These are phyloP conservation scores for Metalampra italica DNA, from an alignment of 2,888 invertebrate genomes.

Conservation along the genomic window DNA sequence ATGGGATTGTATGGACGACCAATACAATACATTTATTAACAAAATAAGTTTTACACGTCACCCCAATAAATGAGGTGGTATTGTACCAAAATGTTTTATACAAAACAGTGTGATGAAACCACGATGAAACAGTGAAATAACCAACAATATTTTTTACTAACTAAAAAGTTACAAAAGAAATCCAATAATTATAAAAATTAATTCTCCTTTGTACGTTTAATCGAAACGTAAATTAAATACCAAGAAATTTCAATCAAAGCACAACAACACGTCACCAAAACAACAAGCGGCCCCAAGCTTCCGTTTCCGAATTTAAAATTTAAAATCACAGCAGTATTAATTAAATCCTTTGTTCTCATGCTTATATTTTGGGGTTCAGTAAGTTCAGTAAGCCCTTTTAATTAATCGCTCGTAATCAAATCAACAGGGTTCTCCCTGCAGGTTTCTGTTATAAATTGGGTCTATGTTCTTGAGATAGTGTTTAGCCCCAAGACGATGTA, in stretches of 20 bases:
- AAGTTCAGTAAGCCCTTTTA: conserved; percentile 28
- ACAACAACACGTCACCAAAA: not conserved
- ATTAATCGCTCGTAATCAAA: conserved; percentile 66
- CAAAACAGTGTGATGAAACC: too few relatives aligned
- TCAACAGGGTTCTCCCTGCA: conserved; percentile 43
- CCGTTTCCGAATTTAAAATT: conserved; percentile 20
- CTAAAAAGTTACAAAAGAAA: not conserved
- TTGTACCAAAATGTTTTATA: too few relatives aligned
- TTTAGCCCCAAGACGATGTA: conserved; percentile 5
- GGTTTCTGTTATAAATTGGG: conserved; percentile 44
- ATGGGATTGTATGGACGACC: too few relatives aligned
- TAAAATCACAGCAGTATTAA: conserved; percentile 51
- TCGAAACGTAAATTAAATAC: not conserved
- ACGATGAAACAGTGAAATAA: too few relatives aligned
- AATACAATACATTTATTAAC: too few relatives aligned
- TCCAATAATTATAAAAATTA: not conserved
- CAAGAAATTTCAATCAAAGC: not conserved
- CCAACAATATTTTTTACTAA: not conserved
- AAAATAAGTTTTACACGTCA: too few relatives aligned
- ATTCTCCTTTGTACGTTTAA: not conserved
- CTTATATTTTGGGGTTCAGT: conserved; percentile 46
- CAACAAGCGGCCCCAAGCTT: not conserved
- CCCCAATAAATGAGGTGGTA: too few relatives aligned
- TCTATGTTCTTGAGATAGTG: conserved; percentile 30
- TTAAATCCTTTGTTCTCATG: conserved; percentile 49